phyloP scores from a whole-genome alignment of 2,888 invertebrate genomes.

The Drosophila borealis region DNA sequence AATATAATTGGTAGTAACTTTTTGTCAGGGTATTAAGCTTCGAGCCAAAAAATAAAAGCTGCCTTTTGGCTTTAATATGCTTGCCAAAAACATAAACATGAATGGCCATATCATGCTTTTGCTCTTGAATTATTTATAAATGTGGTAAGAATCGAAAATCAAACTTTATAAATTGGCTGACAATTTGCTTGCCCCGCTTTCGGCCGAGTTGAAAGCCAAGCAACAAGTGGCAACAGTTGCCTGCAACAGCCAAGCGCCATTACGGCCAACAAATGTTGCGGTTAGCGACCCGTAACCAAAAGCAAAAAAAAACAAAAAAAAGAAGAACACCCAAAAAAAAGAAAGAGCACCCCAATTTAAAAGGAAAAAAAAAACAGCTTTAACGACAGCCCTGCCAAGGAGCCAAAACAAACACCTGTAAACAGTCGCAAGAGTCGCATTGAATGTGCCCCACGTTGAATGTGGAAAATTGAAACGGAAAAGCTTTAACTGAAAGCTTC shows the following conservation, averaged over 20 bases:
- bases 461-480: slow-evolving; percentile 40
- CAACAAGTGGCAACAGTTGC: slow-evolving; percentile 63
- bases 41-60: not conserved
- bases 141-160: slow-evolving; percentile 31
- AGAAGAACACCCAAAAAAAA: slow-evolving; percentile 2
- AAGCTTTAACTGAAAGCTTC: slow-evolving; percentile 49
- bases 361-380: slow-evolving; percentile 29
- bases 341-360: slow-evolving; percentile 23
- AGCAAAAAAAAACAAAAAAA: slow-evolving; percentile 5
- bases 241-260: slow-evolving; percentile 30
- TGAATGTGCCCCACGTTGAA: slow-evolving; percentile 26
- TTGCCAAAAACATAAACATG: slow-evolving; percentile 14
- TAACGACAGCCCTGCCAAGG: slow-evolving; percentile 12
- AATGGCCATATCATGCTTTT: slow-evolving; percentile 34
- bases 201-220: slow-evolving; percentile 38
- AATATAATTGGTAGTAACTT: too few relatives aligned
- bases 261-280: slow-evolving; percentile 37
- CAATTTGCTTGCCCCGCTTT: slow-evolving; percentile 22
- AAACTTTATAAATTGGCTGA: slow-evolving; percentile 32
- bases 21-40: slow-evolving; percentile 6
- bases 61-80: not conserved
- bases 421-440: slow-evolving; percentile 37
- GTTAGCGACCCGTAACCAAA: slow-evolving; percentile 35
- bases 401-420: slow-evolving; percentile 77
- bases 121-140: slow-evolving; percentile 65